Base-by-base conservation (phyloP, 2,888 invertebrate genomes). In the Apoda limacodes region DNA sequence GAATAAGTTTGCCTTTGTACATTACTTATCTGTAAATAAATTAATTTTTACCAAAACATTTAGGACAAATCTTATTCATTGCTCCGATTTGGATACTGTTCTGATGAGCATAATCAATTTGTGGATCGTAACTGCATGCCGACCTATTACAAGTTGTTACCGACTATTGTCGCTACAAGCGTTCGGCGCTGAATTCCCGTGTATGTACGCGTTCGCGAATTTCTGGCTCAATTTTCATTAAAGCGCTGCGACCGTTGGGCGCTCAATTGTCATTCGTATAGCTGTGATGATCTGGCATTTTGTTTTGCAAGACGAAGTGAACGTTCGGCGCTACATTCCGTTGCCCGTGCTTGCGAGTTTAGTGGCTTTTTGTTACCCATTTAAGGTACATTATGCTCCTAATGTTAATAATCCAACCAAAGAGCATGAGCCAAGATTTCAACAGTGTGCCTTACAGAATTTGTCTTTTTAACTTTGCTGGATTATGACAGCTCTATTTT, bases 101-200 rank as follows among this genome's bases (percentile, higher is more conserved):
- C 17, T 40, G 39, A 29, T 45, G 37, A 13, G 39, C 40, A 39
- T 47, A 47, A 35, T 47, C 39, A 40, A 45, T 10, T 15, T 42
- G 37, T 2, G 45, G 45, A 40, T 43, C 38, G 14, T 43, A 45
- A 23, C 37, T 42, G 23, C 42, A 43, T 29, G 43, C 43, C 22
- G 14, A 15, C 38, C 41, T 39, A 17, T 43, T 42, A 14, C 37
- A 42, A 40, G 11, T 30, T 34, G 35, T 38, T 17, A 29, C 36
- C 28, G 21, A 19, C 30, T 34, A 35, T n/a, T 42, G 39, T 40
- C 27, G 30, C n/a, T 25, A 31, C 21, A 19, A 31, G 19, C 25
- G 35, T 9, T 31, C 35, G 14, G 15, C 9, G 15, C 21, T 35
- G 20, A 22, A 35, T 27, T 35, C 29, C 20, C 26, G 23, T n/a